Percentiles rank a stretch among this genome's conserved stretches.
phyloP scores from a whole-genome alignment of 1,140 invertebrate genomes.

The Drosophila leontia region DNA sequence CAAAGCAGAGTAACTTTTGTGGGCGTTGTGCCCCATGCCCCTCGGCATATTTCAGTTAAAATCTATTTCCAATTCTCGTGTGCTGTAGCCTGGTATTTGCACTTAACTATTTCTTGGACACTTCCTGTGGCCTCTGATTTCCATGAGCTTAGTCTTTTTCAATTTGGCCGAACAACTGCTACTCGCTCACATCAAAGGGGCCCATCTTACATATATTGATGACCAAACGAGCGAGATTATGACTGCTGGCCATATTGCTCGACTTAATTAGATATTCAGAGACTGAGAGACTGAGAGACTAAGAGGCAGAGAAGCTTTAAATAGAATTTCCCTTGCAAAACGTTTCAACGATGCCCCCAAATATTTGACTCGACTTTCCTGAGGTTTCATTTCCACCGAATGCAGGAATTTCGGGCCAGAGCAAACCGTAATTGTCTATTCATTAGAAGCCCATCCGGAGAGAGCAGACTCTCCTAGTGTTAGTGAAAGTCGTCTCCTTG shows the following conservation, averaged over 20 bases:
- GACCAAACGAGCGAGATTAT: constrained; percentile 3
- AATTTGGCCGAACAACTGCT: constrained; percentile 31
- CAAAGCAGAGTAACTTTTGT: neutral
- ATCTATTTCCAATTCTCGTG: neutral
- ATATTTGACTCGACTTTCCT: neutral
- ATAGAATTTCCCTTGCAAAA: neutral
- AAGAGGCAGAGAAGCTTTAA: constrained; percentile 8
- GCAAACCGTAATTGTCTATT: constrained; percentile 24
- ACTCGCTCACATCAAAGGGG: constrained; percentile 25
- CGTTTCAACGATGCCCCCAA: neutral
- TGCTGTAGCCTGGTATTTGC: constrained; percentile 23
- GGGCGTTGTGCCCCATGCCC: neutral
- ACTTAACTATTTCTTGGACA: constrained; percentile 34
- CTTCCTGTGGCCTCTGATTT: constrained; percentile 41
- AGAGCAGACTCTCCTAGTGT: neutral
- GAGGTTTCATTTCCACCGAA: constrained; percentile 17
- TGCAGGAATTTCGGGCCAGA: neutral
- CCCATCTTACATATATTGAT: constrained; percentile 4
- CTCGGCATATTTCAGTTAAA: neutral
- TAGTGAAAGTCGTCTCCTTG: constrained; percentile 3
- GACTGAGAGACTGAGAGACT: neutral
- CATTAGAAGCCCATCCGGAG: constrained; percentile 24
- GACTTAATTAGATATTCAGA: constrained; percentile 20
- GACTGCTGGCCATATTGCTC: constrained; percentile 20
- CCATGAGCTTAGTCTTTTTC: constrained; percentile 32